Percentiles rank a stretch among this genome's conserved stretches.
phyloP scores from a whole-genome alignment of 2,113 vertebrate species.

The Cebidichthys violaceus region DNA sequence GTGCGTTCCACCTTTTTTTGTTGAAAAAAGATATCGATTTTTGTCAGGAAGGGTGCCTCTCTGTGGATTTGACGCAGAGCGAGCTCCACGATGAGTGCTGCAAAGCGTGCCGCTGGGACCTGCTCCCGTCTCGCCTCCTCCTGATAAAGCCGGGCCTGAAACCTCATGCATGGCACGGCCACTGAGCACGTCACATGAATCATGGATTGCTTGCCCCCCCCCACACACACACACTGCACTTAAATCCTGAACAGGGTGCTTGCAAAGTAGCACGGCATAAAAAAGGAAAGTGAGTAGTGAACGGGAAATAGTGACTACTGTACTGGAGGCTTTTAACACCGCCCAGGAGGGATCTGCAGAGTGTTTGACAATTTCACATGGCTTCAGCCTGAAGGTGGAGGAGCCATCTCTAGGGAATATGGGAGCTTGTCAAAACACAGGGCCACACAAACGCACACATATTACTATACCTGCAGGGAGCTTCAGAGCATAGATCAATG shows the following conservation, averaged over 20 bases:
- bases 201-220: constrained; percentile 43
- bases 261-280: constrained; percentile 50
- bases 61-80: constrained; percentile 30
- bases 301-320: constrained; percentile 52
- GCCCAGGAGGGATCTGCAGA: constrained; percentile 28
- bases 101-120: constrained; percentile 20
- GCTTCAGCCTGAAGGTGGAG: constrained; percentile 35
- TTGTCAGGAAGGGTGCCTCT: constrained; percentile 39
- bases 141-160: constrained; percentile 69
- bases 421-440: constrained; percentile 51
- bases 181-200: constrained; percentile 62
- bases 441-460: constrained; percentile 22
- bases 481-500: constrained; percentile 24
- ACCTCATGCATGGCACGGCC: constrained; percentile 66
- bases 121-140: constrained; percentile 26
- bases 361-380: constrained; percentile 60
- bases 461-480: neutral
- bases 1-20: neutral
- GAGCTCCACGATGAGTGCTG: constrained; percentile 28
- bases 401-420: constrained; percentile 38
- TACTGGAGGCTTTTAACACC: constrained; percentile 59
- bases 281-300: constrained; percentile 65
- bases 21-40: constrained; percentile 62
- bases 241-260: constrained; percentile 39
- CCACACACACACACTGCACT: constrained; percentile 18